Evolutionary conservation across 2,797 vertebrate species (phyloP).

Genomic region (Hemibagrus guttatus): DNA sequence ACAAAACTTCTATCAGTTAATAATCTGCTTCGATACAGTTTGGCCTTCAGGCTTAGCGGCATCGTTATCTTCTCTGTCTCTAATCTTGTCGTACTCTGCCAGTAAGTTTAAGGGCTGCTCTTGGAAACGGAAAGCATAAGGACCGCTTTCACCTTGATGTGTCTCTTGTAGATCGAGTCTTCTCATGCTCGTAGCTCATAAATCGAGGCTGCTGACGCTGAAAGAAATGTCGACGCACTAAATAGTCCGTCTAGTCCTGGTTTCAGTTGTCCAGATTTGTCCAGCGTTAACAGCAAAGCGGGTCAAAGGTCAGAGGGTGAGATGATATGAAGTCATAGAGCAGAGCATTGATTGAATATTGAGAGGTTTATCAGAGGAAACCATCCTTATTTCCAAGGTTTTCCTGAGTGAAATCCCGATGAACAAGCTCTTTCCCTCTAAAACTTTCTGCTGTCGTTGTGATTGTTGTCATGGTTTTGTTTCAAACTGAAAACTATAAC

Average conservation of each 20-base stretch:
- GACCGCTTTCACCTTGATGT: slow-evolving; percentile 22
- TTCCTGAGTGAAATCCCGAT: background rate
- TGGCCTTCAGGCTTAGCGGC: background rate
- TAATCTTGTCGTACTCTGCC: background rate
- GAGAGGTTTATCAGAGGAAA: background rate
- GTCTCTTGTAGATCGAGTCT: background rate
- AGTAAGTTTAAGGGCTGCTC: background rate
- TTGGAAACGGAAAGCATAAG: background rate
- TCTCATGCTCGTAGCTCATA: background rate
- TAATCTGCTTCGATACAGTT: background rate
- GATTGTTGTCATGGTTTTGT: background rate
- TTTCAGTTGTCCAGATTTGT: slow-evolving; percentile 14
- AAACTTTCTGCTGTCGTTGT: background rate
- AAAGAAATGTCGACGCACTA: background rate
- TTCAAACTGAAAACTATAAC: background rate
- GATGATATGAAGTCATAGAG: background rate
- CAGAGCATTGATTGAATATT: background rate
- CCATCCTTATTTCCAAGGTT: background rate
- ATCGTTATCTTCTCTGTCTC: background rate
- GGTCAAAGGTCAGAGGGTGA: slow-evolving; percentile 29
- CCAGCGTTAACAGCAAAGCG: background rate
- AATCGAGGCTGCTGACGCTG: background rate
- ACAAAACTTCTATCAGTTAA: background rate
- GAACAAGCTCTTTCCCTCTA: background rate
- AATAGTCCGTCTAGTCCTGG: background rate